Base-by-base conservation (phyloP, 2,797 vertebrate species). In the Microctenopoma lineatum region DNA sequence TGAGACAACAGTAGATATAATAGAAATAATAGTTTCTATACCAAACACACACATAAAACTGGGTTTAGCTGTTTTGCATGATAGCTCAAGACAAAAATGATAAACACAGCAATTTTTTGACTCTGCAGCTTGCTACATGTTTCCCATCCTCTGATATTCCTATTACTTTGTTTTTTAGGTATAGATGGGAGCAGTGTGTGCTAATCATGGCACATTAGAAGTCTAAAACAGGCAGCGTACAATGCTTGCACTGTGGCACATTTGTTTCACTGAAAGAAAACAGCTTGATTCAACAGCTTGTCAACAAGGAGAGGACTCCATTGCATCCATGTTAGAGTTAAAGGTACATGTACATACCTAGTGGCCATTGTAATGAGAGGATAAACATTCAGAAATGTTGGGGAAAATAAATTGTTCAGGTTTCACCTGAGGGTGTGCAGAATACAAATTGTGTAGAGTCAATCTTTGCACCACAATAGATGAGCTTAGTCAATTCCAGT, bases 171-270 rank as follows among this genome's bases (percentile, higher is more conserved):
- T 15, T 18, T 7, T 32, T 57, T 12, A 46, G 54, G 53, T 62
- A 69, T 38, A 57, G 62, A 70, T 72, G 44, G 45, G 61, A 48
- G 51, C 66, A 73, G 46, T 64, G 52, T 51, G 36, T 66, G 67
- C 55, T 68, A 50, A 65, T 68, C 47, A 55, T 7, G 29, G 34
- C 59, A 62, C 56, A 48, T 74, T 55, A 29, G 5, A 64, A 29
- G 61, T 67, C 27, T 14, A 39, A 7, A 68, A 38, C 21, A 62
- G n/a, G 42, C 53, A n/a, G 55, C 21, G 8, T 69, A 36, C 10
- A 59, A 59, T 59, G 15, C 26, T 57, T 51, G 53, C 51, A 38
- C 16, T 27, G 11, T 50, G 46, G 48, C 32, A 29, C 44, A 34
- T 80, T 65, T 63, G 36, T 27, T 46, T 45, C 67, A 58, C 67